phyloP scores from a whole-genome alignment of 2,113 vertebrate genomes.

The Diadophis punctatus region DNA sequence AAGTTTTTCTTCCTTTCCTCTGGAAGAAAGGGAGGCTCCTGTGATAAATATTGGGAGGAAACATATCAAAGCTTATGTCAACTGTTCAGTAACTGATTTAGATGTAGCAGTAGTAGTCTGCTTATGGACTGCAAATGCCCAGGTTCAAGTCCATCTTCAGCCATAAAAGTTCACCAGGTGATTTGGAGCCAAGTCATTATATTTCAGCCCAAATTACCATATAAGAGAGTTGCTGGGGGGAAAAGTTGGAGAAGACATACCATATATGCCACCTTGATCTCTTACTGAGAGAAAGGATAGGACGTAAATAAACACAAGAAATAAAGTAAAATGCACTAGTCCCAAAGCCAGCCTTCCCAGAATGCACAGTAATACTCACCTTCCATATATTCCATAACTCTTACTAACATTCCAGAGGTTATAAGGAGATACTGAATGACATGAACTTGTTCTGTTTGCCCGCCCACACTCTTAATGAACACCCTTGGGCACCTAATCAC shows the following conservation, averaged over 20 bases:
- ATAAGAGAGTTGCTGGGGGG: background rate
- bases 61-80: background rate
- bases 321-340: background rate
- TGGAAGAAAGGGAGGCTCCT: background rate
- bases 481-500: constrained; percentile 19
- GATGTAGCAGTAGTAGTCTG: background rate
- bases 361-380: background rate
- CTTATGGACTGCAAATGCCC: background rate
- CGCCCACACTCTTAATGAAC: constrained; percentile 19
- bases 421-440: background rate
- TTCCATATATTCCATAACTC: background rate
- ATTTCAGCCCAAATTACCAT: background rate
- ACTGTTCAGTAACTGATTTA: background rate
- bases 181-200: background rate
- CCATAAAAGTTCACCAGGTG: background rate
- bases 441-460: constrained; percentile 6
- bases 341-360: background rate
- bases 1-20: background rate
- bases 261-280: background rate
- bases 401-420: constrained; percentile 1
- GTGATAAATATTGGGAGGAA: background rate
- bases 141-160: background rate
- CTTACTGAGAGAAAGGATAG: background rate
- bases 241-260: background rate
- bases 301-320: background rate